phyloP scores from a whole-genome alignment of 2,888 invertebrate genomes.

The Thereva unica region DNA sequence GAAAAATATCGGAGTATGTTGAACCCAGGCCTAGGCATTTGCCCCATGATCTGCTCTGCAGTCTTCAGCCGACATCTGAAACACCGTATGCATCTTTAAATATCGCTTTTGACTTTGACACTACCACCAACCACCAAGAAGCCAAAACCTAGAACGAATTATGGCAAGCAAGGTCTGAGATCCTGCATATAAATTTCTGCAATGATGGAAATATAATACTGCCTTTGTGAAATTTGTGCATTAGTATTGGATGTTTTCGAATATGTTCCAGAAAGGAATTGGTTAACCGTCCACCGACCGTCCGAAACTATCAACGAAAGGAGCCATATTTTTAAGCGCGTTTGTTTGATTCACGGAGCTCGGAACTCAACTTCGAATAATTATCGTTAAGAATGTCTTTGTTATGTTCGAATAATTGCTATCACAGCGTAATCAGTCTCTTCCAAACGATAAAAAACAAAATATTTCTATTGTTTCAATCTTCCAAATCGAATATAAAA shows the following conservation, averaged over 20 bases:
- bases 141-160: constrained; percentile 1
- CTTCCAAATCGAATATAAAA: too few relatives aligned
- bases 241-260: neutral
- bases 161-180: too few relatives aligned
- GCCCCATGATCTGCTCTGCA: constrained; percentile 1
- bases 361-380: neutral
- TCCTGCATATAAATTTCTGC: constrained; percentile 1
- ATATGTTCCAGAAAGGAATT: constrained; percentile 10
- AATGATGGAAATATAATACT: neutral
- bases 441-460: neutral
- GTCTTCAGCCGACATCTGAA: neutral
- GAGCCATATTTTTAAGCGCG: neutral
- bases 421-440: neutral
- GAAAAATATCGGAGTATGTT: neutral
- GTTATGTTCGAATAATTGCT: neutral
- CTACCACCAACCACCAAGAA: neutral
- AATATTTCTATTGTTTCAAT: too few relatives aligned
- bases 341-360: neutral
- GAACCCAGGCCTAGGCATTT: neutral
- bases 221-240: neutral
- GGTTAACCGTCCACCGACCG: neutral
- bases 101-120: neutral
- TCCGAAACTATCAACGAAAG: neutral
- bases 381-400: neutral
- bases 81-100: neutral